These are phyloP conservation scores for Cyclura pinguis DNA, from an alignment of 2,797 vertebrate genomes.

Conservation along the genomic window DNA sequence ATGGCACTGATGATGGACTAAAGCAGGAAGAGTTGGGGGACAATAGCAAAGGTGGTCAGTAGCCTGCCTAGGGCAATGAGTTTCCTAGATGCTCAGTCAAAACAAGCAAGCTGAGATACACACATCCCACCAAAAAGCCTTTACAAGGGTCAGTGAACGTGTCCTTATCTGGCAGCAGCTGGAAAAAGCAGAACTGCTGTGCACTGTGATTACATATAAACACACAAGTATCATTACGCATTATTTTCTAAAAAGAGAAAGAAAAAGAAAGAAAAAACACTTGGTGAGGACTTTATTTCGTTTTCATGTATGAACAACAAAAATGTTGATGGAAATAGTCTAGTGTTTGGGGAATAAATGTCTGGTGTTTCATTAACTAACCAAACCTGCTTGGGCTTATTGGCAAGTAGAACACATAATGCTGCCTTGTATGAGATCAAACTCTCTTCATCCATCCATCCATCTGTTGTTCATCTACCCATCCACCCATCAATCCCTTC, in stretches of 20 bases:
- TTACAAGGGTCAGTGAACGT: neutral
- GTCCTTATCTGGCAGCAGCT: neutral
- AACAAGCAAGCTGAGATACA: neutral
- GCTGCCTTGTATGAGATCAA: too few relatives aligned
- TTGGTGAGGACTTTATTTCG: neutral
- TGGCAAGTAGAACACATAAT: neutral
- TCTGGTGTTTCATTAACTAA: neutral
- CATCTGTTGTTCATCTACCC: too few relatives aligned
- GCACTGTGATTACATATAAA: neutral
- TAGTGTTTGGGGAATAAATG: neutral
- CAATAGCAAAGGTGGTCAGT: neutral
- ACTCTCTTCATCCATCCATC: neutral
- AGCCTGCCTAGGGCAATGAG: neutral
- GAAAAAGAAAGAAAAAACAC: neutral
- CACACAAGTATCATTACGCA: neutral
- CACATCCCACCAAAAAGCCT: neutral
- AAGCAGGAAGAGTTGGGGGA: neutral
- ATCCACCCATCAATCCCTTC: too few relatives aligned
- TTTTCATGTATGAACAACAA: neutral
- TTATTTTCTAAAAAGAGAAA: neutral
- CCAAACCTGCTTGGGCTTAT: neutral
- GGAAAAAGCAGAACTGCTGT: neutral
- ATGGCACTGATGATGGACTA: too few relatives aligned
- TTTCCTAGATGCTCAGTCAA: neutral
- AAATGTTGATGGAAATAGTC: neutral